phyloP scores from a whole-genome alignment of 2,113 vertebrate genomes.

The Sakesphorus luctuosus region DNA sequence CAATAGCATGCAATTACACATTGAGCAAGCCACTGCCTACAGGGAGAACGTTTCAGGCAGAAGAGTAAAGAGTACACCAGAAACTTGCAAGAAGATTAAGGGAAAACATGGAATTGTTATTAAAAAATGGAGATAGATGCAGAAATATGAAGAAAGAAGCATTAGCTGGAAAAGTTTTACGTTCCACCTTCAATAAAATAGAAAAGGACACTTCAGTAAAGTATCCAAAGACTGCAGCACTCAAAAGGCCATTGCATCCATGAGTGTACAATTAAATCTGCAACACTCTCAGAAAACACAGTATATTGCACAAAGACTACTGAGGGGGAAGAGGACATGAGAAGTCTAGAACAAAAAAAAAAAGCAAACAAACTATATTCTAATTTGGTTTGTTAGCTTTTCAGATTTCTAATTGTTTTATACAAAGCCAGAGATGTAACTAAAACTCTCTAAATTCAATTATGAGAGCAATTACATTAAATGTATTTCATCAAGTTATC shows the following conservation, averaged over 20 bases:
- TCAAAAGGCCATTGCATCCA: not conserved
- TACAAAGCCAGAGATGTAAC: not conserved
- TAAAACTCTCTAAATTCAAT: not conserved
- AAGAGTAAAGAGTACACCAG: not conserved
- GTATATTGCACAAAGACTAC: not conserved
- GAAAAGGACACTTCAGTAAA: not conserved
- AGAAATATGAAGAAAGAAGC: not conserved
- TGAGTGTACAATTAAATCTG: not conserved
- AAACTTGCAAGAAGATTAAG: not conserved
- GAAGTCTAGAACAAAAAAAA: not conserved
- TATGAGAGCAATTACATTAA: not conserved
- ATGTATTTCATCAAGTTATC: not conserved
- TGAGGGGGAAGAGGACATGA: not conserved
- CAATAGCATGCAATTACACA: not conserved
- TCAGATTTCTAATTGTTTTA: not conserved
- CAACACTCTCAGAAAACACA: not conserved
- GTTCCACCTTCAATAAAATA: not conserved
- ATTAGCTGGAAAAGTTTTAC: not conserved
- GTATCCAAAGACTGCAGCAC: not conserved
- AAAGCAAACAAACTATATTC: not conserved
- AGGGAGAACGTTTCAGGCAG: not conserved
- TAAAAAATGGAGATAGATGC: not conserved
- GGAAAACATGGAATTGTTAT: not conserved
- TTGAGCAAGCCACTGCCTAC: not conserved
- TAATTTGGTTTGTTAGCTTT: not conserved